Evolutionary conservation across 2,888 invertebrate genomes (phyloP).

Genomic region (Caenorhabditis panamensis): DNA sequence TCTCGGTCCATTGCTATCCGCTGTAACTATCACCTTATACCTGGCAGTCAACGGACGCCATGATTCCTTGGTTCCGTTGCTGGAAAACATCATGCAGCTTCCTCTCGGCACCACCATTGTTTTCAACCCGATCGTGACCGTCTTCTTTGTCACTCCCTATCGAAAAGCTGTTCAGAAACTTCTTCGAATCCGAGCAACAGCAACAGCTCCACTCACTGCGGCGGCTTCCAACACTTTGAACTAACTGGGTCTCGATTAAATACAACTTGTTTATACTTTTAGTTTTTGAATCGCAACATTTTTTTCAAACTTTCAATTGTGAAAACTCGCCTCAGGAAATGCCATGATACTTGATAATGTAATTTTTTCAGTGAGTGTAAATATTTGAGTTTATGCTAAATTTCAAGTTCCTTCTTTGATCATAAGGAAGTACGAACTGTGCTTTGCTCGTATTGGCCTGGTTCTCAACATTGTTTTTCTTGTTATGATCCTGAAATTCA

Average conservation of each 20-base stretch:
- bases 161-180: not conserved
- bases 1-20: not conserved
- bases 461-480: not conserved
- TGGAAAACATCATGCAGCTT: not conserved
- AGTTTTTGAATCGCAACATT: no score
- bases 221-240: no score
- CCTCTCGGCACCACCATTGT: not conserved
- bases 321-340: no score
- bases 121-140: not conserved
- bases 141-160: not conserved
- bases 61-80: not conserved
- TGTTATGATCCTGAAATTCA: conserved; percentile 5
- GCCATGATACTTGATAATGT: no score
- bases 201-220: no score
- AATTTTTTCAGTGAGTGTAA: no score
- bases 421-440: not conserved
- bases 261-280: no score
- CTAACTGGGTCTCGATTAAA: no score
- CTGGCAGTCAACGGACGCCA: not conserved
- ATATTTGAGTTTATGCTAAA: no score
- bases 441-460: not conserved
- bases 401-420: no score
- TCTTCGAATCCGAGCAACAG: no score
- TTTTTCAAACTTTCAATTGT: no score
- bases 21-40: not conserved